phyloP scores from a whole-genome alignment of 2,888 invertebrate genomes.

The Agrotis puta region DNA sequence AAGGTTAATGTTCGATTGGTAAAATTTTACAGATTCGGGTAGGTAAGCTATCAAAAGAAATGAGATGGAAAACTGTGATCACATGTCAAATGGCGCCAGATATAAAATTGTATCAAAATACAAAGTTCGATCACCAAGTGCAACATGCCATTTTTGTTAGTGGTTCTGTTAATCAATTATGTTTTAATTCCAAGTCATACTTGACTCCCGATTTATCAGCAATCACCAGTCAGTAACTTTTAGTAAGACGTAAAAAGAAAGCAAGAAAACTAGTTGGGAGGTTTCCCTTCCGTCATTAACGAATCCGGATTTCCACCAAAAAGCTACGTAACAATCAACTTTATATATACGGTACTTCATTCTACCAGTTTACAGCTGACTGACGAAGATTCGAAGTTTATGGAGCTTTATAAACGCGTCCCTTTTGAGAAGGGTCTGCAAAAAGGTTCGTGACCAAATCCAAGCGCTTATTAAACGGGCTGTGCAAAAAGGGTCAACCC shows the following conservation, averaged over 20 bases:
- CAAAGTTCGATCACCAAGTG: too few relatives aligned
- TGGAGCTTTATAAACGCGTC: background rate
- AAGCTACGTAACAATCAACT: conserved; percentile 30
- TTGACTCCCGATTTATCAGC: too few relatives aligned
- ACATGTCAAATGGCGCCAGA: too few relatives aligned
- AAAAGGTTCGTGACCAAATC: rapidly evolving
- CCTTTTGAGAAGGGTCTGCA: background rate
- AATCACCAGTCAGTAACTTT: background rate
- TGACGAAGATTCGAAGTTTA: background rate
- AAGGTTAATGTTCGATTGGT: too few relatives aligned
- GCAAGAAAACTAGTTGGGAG: conserved; percentile 19
- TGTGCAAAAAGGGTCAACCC: background rate
- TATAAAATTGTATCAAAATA: too few relatives aligned
- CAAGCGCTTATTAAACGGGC: background rate
- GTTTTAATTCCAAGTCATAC: too few relatives aligned
- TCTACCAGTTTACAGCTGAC: conserved; percentile 13
- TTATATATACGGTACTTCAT: conserved; percentile 4
- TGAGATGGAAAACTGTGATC: too few relatives aligned
- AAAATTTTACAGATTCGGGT: too few relatives aligned
- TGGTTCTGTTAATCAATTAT: too few relatives aligned
- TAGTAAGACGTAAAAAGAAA: conserved; percentile 7
- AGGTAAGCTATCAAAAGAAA: too few relatives aligned
- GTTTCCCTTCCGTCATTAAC: conserved; percentile 30
- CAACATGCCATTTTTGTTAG: too few relatives aligned
- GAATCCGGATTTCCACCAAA: conserved; percentile 23